Conservation (phyloP, 2,797 vertebrate genomes). For the Clarias fuscus region DNA sequence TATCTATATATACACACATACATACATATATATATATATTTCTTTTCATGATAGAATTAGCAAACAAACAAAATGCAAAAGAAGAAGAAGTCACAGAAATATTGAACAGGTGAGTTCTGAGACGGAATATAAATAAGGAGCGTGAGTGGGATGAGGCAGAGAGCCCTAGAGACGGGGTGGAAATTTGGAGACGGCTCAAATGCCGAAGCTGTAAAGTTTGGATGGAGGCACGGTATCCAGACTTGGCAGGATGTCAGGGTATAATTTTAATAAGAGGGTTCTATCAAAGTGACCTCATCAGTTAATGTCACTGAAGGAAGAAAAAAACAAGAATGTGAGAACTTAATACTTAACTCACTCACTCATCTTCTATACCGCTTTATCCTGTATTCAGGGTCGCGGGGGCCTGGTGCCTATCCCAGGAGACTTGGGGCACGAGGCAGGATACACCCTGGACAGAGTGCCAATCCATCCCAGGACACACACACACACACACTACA, state of each 20-base stretch:
- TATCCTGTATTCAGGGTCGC: no score
- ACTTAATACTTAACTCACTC: neutral
- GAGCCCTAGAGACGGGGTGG: neutral
- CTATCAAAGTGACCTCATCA: neutral
- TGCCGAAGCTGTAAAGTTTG: neutral
- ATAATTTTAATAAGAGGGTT: neutral
- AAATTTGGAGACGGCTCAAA: neutral
- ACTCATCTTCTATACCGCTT: no score
- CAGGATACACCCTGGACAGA: no score
- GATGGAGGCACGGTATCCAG: neutral
- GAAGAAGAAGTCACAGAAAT: neutral
- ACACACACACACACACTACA: no score
- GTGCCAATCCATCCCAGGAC: no score
- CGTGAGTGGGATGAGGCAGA: neutral
- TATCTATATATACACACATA: neutral
- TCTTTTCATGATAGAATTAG: neutral
- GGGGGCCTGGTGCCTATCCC: no score
- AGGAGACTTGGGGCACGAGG: no score
- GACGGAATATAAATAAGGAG: neutral
- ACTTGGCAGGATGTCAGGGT: neutral
- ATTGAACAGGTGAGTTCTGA: neutral
- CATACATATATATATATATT: neutral
- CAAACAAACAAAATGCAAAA: neutral
- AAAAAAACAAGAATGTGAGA: neutral
- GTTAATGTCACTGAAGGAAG: neutral